Base-by-base conservation (phyloP, 2,888 invertebrate species). In the Ochropleura plecta region DNA sequence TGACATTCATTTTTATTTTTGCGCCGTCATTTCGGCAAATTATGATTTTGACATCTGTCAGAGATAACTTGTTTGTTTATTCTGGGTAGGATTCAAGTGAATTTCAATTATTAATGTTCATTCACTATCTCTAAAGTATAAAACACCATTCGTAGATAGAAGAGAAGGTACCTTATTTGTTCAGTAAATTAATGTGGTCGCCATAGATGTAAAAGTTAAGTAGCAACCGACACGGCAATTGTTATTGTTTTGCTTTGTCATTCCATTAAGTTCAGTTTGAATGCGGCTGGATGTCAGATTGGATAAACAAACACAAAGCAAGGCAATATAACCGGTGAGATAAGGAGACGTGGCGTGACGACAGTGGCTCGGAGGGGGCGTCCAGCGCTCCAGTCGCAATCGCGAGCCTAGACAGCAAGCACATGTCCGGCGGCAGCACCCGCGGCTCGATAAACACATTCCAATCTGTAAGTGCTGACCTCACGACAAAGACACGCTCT, bases 221-320 rank as follows among this genome's bases (percentile, higher is more conserved):
- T 73, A 70, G 18, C 46, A 44, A 42, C 46, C 68, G 80, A 60
- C 72, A 79, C 79, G 70, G 64, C 64, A 73, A 79, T 83, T 83
- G 69, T 83, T 78, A 83, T 83, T 73, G 81, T 73, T 76, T 68
- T 65, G 76, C 46, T 57, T 79, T 49, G 64, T 55, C 69, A 49
- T 64, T 66, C 46, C 16, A 75, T 67, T 42, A n/a, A 48, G 51
- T 55, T 40, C 49, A 66, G 40, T 64, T 59, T 62, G 62, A 66
- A 30, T 46, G 46, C 48, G 30, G 10, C 53, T 59, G 55, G 60
- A 59, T 14, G 63, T 48, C 30, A 48, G 60, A 82, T 78, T 62
- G 57, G 20, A 46, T 60, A 40, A 53, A 64, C 20, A 70, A 51
- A 53, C 12, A 49, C 63, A 44, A 62, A 65, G 46, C 57, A 30